A percentile compares a stretch with the other conserved stretches of the same genome.
Evolutionary conservation across 2,797 vertebrate genomes (phyloP).

Genomic region (Rhinichthys osculus): DNA sequence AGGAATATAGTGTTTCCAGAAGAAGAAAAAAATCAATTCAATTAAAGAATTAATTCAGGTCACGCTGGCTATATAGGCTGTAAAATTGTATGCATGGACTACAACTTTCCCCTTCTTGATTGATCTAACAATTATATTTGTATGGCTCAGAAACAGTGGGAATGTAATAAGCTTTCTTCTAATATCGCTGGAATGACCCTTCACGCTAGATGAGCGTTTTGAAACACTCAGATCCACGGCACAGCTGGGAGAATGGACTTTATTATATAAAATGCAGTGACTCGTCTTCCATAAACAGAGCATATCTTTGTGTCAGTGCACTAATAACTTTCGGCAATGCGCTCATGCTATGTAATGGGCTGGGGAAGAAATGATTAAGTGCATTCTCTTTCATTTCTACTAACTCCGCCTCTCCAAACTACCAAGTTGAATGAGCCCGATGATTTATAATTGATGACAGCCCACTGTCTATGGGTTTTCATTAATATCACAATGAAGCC

Average conservation of each 20-base stretch:
- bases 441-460: slow-evolving; percentile 64
- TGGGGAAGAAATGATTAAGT: slow-evolving; percentile 48
- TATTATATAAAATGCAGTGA: slow-evolving; percentile 42
- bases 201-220: slow-evolving; percentile 22
- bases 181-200: slow-evolving; percentile 36
- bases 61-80: slow-evolving; percentile 25
- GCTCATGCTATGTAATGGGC: slow-evolving; percentile 53
- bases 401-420: slow-evolving; percentile 52
- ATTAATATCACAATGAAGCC: slow-evolving; percentile 66
- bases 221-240: slow-evolving; percentile 9
- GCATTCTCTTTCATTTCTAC: slow-evolving; percentile 45
- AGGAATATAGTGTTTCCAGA: slow-evolving; percentile 25
- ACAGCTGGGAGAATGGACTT: slow-evolving; percentile 2
- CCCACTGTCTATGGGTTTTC: slow-evolving; percentile 61
- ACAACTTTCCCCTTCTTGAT: slow-evolving; percentile 28
- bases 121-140: slow-evolving; percentile 36
- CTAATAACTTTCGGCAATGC: slow-evolving; percentile 41
- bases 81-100: slow-evolving; percentile 18
- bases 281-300: slow-evolving; percentile 52
- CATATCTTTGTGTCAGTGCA: slow-evolving; percentile 43
- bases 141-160: slow-evolving; percentile 39
- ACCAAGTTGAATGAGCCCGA: slow-evolving; percentile 37
- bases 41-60: slow-evolving; percentile 39
- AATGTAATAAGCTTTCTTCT: slow-evolving; percentile 50
- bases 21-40: not conserved